Percentiles rank a stretch among this genome's conserved stretches.
Evolutionary conservation across 1,140 invertebrate genomes (phyloP).

Genomic region (Colletes latitarsis): DNA sequence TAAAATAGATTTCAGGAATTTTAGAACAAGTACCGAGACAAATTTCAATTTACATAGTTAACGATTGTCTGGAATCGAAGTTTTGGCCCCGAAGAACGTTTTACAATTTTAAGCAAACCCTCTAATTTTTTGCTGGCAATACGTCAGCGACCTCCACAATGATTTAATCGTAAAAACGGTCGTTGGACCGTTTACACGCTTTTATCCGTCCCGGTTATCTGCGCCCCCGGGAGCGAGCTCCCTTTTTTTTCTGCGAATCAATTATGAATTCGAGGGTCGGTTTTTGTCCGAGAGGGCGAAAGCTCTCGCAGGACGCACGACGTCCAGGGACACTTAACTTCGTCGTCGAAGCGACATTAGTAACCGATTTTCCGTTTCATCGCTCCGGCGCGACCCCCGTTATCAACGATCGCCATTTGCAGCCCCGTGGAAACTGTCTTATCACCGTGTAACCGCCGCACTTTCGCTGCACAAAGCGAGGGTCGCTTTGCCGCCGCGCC

Average conservation of each 20-base stretch:
- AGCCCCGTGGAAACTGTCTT: constrained; percentile 48
- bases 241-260: not conserved
- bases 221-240: not conserved
- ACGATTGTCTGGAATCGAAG: too few relatives aligned
- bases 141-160: not conserved
- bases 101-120: too few relatives aligned
- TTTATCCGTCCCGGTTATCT: not conserved
- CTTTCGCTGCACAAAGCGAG: constrained; percentile 36
- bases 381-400: constrained; percentile 5
- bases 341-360: constrained; percentile 32
- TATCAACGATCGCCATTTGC: constrained; percentile 55
- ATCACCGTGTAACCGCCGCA: constrained; percentile 34
- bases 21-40: too few relatives aligned
- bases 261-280: constrained; percentile 23
- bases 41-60: too few relatives aligned
- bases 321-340: not conserved
- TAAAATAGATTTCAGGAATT: too few relatives aligned
- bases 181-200: too few relatives aligned
- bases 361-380: constrained; percentile 52
- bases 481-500: constrained; percentile 40
- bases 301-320: not conserved
- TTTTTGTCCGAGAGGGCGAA: not conserved
- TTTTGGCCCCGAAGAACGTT: too few relatives aligned
- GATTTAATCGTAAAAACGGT: not conserved
- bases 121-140: not conserved